A percentile compares a stretch with the other conserved stretches of the same genome.
These are phyloP conservation scores for Pitta sordida DNA, from an alignment of 2,113 vertebrate species.

Conservation along the genomic window DNA sequence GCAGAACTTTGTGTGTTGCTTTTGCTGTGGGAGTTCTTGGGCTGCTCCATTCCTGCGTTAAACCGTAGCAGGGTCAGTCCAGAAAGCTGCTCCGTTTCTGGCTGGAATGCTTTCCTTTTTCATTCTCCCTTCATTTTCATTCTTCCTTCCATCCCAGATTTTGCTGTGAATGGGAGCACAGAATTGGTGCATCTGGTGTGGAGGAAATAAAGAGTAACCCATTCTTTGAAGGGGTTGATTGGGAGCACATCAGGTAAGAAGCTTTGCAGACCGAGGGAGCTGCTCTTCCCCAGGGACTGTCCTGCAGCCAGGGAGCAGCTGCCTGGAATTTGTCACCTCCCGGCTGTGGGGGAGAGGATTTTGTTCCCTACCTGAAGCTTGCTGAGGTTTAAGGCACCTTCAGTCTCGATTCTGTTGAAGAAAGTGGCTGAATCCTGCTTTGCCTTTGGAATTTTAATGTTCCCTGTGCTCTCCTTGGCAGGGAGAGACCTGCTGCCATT, in stretches of 20 bases:
- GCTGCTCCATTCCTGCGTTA: not conserved
- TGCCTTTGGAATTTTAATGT: not conserved
- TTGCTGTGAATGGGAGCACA: constrained; percentile 96
- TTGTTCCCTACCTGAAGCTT: not conserved
- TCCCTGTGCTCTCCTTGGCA: constrained; percentile 64
- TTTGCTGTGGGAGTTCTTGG: not conserved
- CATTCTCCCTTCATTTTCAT: constrained; percentile 55
- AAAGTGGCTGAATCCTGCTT: not conserved
- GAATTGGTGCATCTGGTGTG: constrained; percentile 88
- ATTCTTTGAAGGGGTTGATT: constrained; percentile 98
- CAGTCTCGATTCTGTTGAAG: not conserved
- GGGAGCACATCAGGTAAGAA: constrained; percentile 95
- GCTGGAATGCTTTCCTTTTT: constrained; percentile 25
- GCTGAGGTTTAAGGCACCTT: not conserved
- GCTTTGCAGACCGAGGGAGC: not conserved
- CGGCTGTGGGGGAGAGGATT: not conserved
- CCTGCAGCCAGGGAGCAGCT: not conserved
- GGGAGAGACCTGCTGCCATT: constrained; percentile 96
- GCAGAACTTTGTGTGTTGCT: not conserved
- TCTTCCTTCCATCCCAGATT: constrained; percentile 82
- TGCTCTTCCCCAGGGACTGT: not conserved
- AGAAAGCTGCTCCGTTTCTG: constrained; percentile 26
- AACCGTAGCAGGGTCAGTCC: not conserved
- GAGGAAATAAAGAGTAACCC: constrained; percentile 94
- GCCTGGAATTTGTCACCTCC: not conserved